These are phyloP conservation scores for Merodon equestris DNA, from an alignment of 2,888 invertebrate genomes.

Conservation along the genomic window DNA sequence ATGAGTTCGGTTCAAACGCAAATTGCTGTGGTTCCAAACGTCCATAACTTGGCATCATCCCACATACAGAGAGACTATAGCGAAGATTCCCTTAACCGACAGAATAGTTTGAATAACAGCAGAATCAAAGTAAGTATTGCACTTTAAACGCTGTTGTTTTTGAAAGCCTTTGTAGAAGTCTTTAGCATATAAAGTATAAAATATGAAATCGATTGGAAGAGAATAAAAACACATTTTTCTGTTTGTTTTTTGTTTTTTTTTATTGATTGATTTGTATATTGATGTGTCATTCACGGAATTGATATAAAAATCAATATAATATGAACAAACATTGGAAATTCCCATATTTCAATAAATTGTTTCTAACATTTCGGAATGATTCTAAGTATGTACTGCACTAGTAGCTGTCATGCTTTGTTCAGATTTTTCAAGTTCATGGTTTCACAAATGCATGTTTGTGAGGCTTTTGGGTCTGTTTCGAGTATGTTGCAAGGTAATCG, in stretches of 20 bases:
- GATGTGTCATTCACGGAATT: conserved; percentile 2
- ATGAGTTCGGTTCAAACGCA: conserved; percentile 79
- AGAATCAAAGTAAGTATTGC: conserved; percentile 75
- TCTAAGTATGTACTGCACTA: not conserved
- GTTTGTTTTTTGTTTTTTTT: not conserved
- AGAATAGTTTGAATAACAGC: conserved; percentile 78
- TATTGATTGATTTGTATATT: not conserved
- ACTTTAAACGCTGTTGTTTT: too few species aligned
- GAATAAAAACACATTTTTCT: too few species aligned
- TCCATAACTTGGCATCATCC: conserved; percentile 74
- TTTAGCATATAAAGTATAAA: too few species aligned
- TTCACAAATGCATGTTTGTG: conserved; percentile 11
- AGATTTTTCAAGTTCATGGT: not conserved
- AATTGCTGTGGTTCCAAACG: conserved; percentile 78
- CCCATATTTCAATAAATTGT: conserved; percentile 31
- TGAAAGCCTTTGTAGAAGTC: too few species aligned
- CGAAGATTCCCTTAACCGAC: conserved; percentile 76
- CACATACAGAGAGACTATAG: conserved; percentile 74
- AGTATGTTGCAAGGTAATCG: too few species aligned
- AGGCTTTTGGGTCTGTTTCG: conserved; percentile 4
- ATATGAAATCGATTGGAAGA: too few species aligned
- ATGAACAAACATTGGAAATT: conserved; percentile 46
- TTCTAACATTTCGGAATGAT: conserved; percentile 23
- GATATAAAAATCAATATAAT: conserved; percentile 11
- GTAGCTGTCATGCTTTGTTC: too few species aligned